Percentiles rank a stretch among this genome's conserved stretches.
Conservation (phyloP, 2,888 invertebrate genomes). For the Chorisops tibialis region DNA sequence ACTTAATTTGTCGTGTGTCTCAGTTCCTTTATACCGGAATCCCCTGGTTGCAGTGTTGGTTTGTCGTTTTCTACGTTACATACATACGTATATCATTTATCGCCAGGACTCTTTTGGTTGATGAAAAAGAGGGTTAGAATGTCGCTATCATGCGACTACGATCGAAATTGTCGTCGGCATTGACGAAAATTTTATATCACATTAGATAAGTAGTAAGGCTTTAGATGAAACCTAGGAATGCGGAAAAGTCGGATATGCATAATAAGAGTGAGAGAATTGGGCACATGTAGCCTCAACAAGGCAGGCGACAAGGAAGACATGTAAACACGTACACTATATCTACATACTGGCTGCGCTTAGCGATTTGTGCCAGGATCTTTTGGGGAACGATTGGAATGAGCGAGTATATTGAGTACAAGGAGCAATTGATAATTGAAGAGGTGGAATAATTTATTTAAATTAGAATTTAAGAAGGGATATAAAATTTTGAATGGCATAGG, state of each 20-base stretch:
- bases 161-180: neutral
- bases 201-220: neutral
- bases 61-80: neutral
- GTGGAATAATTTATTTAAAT: slow-evolving; percentile 40
- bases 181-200: neutral
- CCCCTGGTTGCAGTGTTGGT: too few relatives aligned
- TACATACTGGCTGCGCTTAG: too few relatives aligned
- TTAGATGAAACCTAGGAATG: neutral
- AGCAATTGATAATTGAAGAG: slow-evolving; percentile 38
- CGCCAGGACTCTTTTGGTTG: neutral
- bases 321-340: too few relatives aligned
- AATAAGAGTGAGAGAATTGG: too few relatives aligned
- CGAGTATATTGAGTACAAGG: slow-evolving; percentile 27
- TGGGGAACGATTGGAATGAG: neutral
- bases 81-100: neutral
- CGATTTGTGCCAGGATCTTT: too few relatives aligned
- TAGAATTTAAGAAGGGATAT: neutral
- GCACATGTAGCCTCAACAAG: too few relatives aligned
- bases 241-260: slow-evolving; percentile 6
- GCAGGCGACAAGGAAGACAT: too few relatives aligned
- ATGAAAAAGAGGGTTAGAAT: neutral
- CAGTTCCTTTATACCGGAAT: too few relatives aligned
- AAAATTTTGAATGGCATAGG: too few relatives aligned
- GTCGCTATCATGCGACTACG: neutral
- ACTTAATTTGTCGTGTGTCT: slow-evolving; percentile 43